phyloP scores from a whole-genome alignment of 2,888 invertebrate species.

The Lasioglossum zephyrum region DNA sequence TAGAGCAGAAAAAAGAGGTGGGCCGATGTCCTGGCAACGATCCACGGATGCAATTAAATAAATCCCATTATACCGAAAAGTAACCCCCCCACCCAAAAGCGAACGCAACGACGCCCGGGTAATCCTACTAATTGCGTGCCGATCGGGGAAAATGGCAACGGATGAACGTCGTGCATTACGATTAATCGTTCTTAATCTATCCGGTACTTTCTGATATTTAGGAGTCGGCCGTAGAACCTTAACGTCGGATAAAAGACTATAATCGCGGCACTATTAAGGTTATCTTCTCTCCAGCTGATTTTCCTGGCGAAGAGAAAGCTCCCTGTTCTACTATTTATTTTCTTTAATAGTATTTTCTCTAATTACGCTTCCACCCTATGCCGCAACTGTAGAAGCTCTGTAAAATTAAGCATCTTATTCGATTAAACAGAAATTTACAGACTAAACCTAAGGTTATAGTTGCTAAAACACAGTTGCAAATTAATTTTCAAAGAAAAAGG shows the following conservation, averaged over 20 bases:
- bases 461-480: not conserved
- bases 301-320: not conserved
- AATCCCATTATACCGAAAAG: conserved; percentile 43
- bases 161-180: conserved; percentile 4
- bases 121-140: conserved; percentile 55
- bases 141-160: conserved; percentile 36
- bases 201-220: not conserved
- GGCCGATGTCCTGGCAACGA: conserved; percentile 3
- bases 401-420: not conserved
- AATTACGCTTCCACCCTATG: not conserved
- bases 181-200: conserved; percentile 45
- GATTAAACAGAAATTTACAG: not conserved
- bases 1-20: conserved; percentile 13
- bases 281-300: not conserved
- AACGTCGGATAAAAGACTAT: not conserved
- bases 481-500: not conserved
- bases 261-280: not conserved
- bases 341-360: not conserved
- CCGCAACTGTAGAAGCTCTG: not conserved
- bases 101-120: not conserved
- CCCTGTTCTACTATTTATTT: not conserved
- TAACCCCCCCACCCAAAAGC: conserved; percentile 8
- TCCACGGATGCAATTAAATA: conserved; percentile 45
- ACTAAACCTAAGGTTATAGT: not conserved
- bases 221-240: not conserved